Conservation (phyloP, 1,140 invertebrate genomes). For the Matsumurasca onukii region DNA sequence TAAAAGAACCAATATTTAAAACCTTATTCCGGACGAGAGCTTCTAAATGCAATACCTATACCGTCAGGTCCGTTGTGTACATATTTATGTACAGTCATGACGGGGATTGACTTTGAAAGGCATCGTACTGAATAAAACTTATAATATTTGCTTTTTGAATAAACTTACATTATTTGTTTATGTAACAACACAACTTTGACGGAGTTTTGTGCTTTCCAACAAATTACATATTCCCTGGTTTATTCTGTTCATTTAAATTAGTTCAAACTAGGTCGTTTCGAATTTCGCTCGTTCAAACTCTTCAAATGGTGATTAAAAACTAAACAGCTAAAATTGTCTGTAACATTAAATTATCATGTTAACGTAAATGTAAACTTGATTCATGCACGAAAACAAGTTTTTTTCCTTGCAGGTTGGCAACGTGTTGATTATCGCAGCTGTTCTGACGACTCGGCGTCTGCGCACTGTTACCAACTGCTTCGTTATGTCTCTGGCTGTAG, state of each 20-base stretch:
- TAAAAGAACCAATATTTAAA: too few species aligned
- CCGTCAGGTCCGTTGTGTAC: too few species aligned
- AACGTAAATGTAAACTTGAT: neutral
- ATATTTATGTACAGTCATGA: too few species aligned
- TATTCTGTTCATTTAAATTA: neutral
- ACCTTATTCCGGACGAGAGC: too few species aligned
- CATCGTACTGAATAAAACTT: too few species aligned
- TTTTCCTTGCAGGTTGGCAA: conserved; percentile 67
- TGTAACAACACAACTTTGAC: too few species aligned
- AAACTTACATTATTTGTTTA: too few species aligned
- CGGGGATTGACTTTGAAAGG: too few species aligned
- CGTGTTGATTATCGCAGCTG: conserved; percentile 86
- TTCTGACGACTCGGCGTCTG: conserved; percentile 85
- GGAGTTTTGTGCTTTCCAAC: too few species aligned
- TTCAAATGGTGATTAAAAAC: neutral
- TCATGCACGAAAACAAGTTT: neutral
- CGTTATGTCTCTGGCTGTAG: conserved; percentile 87
- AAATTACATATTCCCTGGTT: neutral
- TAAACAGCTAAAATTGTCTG: neutral
- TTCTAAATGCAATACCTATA: too few species aligned
- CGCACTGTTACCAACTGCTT: conserved; percentile 95
- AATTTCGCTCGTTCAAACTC: neutral
- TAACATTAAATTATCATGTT: neutral
- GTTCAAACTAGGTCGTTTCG: neutral
- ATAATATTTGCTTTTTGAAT: too few species aligned